Percentiles rank a stretch among this genome's conserved stretches.
Evolutionary conservation across 2,888 invertebrate species (phyloP).

Genomic region (Apodemia duryi): DNA sequence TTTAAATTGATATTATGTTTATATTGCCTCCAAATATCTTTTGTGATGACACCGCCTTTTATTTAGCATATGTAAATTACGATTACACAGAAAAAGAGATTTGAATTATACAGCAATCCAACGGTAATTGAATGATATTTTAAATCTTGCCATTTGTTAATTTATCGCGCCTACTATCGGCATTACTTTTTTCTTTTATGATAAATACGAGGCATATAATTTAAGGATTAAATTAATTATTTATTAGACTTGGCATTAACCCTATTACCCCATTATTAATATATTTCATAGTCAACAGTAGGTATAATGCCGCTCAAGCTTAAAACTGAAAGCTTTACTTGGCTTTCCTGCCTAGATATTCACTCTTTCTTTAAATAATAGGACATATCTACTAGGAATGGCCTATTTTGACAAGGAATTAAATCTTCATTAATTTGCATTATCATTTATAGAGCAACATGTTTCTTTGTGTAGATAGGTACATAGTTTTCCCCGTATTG

Average conservation of each 20-base stretch:
- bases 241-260: neutral
- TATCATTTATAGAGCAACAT: no score
- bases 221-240: neutral
- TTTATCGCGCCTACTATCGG: conserved; percentile 20
- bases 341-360: no score
- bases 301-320: no score
- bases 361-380: no score
- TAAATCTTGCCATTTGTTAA: conserved; percentile 42
- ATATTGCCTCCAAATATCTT: conserved; percentile 79
- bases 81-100: conserved; percentile 73
- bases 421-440: no score
- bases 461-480: no score
- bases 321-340: no score
- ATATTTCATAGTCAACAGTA: no score
- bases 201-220: neutral
- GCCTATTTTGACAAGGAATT: no score
- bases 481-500: no score
- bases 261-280: no score
- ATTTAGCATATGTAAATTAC: conserved; percentile 79
- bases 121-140: conserved; percentile 68
- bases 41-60: conserved; percentile 80
- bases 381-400: no score
- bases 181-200: neutral
- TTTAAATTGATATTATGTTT: conserved; percentile 80
- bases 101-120: conserved; percentile 72